Evolutionary conservation across 2,797 vertebrate species (phyloP).

Genomic region (Eulemur coronatus): DNA sequence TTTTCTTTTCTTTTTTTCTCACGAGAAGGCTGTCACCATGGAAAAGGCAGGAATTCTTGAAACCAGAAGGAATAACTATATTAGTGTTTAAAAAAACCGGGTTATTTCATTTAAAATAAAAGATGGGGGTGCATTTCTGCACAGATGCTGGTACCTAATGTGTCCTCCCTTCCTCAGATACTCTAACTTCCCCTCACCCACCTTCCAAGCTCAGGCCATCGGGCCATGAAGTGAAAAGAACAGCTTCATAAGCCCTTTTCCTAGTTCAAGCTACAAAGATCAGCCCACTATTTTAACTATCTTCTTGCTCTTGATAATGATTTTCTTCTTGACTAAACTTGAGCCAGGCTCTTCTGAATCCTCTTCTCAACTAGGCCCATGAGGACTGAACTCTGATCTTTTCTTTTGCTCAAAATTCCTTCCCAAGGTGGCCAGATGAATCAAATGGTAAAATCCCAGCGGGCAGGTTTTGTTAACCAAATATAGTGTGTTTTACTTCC

Average conservation of each 20-base stretch:
- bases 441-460: too few species aligned
- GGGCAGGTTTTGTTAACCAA: too few species aligned
- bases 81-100: not conserved
- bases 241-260: not conserved
- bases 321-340: too few species aligned
- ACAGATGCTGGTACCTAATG: not conserved
- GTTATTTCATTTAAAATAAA: not conserved
- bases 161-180: not conserved
- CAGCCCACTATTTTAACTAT: not conserved
- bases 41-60: not conserved
- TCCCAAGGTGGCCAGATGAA: too few species aligned
- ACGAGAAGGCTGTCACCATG: too few species aligned
- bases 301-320: not conserved
- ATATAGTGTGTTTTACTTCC: too few species aligned
- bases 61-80: not conserved
- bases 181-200: not conserved
- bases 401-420: too few species aligned
- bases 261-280: not conserved
- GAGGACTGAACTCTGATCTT: too few species aligned
- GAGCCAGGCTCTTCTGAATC: too few species aligned
- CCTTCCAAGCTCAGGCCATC: not conserved
- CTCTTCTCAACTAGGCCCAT: too few species aligned
- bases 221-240: not conserved
- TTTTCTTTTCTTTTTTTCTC: too few species aligned
- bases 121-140: not conserved